phyloP scores from a whole-genome alignment of 2,888 invertebrate genomes.

The Sipha maydis region DNA sequence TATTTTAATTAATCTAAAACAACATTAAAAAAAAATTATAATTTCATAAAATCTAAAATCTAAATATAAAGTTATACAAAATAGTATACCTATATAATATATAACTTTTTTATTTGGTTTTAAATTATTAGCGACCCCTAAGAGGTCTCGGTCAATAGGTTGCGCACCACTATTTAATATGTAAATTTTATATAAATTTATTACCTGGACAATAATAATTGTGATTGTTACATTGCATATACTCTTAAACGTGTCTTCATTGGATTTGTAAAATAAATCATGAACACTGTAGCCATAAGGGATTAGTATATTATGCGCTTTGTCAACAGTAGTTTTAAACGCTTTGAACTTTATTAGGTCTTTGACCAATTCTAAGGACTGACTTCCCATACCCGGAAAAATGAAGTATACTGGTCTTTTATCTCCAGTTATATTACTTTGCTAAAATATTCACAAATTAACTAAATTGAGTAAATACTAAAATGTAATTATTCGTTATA shows the following conservation, averaged over 20 bases:
- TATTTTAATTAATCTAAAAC: too few species aligned
- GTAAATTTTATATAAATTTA: too few species aligned
- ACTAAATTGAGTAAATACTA: too few species aligned
- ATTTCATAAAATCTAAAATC: too few species aligned
- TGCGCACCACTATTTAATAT: too few species aligned
- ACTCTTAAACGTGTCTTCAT: slow-evolving; percentile 46
- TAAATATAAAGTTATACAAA: not conserved
- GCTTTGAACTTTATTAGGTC: slow-evolving; percentile 75
- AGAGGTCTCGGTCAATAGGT: too few species aligned
- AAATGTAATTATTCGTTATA: not conserved
- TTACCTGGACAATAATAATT: slow-evolving; percentile 76
- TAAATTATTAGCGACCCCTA: too few species aligned
- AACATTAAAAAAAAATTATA: not conserved
- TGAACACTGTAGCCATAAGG: slow-evolving; percentile 70
- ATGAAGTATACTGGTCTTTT: slow-evolving; percentile 73
- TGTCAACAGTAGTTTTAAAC: slow-evolving; percentile 75
- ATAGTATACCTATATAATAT: not conserved
- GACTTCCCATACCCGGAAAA: slow-evolving; percentile 81
- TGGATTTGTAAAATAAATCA: slow-evolving; percentile 50
- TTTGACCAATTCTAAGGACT: slow-evolving; percentile 77
- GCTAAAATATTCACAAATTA: slow-evolving; percentile 18
- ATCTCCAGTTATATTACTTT: slow-evolving; percentile 8
- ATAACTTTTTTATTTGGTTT: too few species aligned
- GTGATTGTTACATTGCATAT: slow-evolving; percentile 68
- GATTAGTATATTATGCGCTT: slow-evolving; percentile 71